A percentile compares a stretch with the other conserved stretches of the same genome.
These are phyloP conservation scores for Stenolophus ochropezus DNA, from an alignment of 2,888 invertebrate species.

Conservation along the genomic window DNA sequence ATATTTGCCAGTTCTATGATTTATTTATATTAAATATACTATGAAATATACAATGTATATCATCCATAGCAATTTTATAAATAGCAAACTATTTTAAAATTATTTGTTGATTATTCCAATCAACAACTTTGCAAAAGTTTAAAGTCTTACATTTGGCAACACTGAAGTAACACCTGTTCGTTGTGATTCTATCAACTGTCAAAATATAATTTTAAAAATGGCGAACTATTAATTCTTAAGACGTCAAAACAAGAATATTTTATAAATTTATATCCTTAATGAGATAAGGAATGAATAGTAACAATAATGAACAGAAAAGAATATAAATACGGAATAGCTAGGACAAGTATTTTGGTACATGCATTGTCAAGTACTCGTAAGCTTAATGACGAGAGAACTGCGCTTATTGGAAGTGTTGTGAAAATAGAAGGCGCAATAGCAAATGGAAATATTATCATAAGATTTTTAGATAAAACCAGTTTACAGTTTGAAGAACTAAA, in stretches of 20 bases:
- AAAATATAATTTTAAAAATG: neutral
- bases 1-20: too few species aligned
- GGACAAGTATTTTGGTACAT: conserved; percentile 50
- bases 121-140: too few species aligned
- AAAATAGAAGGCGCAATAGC: conserved; percentile 68
- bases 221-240: neutral
- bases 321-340: conserved; percentile 48
- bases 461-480: conserved; percentile 68
- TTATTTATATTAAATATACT: too few species aligned
- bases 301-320: conserved; percentile 56
- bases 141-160: neutral
- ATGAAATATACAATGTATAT: too few species aligned
- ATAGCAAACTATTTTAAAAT: too few species aligned
- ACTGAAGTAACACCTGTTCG: conserved; percentile 20
- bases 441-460: conserved; percentile 66
- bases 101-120: too few species aligned
- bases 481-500: conserved; percentile 69
- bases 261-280: neutral
- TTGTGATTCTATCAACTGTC: neutral
- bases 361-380: conserved; percentile 23
- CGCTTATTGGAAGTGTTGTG: conserved; percentile 70
- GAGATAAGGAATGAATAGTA: neutral
- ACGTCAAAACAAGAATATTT: conserved; percentile 23
- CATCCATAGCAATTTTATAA: too few species aligned
- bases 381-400: conserved; percentile 66